Conservation (phyloP, 2,888 invertebrate species). For the Chromoteleia sp. region DNA sequence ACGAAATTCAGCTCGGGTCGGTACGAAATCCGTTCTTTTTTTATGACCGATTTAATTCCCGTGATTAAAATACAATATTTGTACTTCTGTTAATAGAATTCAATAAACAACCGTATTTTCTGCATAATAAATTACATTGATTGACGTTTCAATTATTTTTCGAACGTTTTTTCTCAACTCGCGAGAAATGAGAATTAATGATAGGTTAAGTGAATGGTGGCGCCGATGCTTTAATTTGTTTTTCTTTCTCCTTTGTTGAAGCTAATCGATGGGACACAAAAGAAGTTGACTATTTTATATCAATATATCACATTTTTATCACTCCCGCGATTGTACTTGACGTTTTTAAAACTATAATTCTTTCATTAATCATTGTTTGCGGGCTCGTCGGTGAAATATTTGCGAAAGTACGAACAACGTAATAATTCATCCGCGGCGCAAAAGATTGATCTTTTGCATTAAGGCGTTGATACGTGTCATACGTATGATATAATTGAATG, state of each 20-base stretch:
- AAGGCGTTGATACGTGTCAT: slow-evolving; percentile 54
- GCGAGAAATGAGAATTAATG: slow-evolving; percentile 51
- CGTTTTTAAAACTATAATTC: slow-evolving; percentile 35
- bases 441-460: slow-evolving; percentile 53
- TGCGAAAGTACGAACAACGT: slow-evolving; percentile 49
- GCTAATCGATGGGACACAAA: slow-evolving; percentile 18
- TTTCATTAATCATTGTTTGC: slow-evolving; percentile 53
- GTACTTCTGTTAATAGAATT: slow-evolving; percentile 18
- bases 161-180: slow-evolving; percentile 16
- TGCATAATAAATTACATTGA: slow-evolving; percentile 32
- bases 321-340: slow-evolving; percentile 22
- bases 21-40: too few relatives aligned
- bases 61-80: slow-evolving; percentile 11
- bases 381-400: slow-evolving; percentile 42
- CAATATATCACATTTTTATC: slow-evolving; percentile 37
- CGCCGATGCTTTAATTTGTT: slow-evolving; percentile 18
- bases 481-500: slow-evolving; percentile 55
- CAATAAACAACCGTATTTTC: slow-evolving; percentile 29
- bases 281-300: slow-evolving; percentile 31
- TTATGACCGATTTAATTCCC: slow-evolving; percentile 11
- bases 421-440: slow-evolving; percentile 58
- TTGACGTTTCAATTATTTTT: slow-evolving; percentile 54
- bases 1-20: slow-evolving; percentile 9
- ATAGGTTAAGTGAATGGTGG: slow-evolving; percentile 24
- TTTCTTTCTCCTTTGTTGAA: slow-evolving; percentile 12